These are phyloP conservation scores for Heliconius ismenius DNA, from an alignment of 2,888 invertebrate species.

Conservation along the genomic window DNA sequence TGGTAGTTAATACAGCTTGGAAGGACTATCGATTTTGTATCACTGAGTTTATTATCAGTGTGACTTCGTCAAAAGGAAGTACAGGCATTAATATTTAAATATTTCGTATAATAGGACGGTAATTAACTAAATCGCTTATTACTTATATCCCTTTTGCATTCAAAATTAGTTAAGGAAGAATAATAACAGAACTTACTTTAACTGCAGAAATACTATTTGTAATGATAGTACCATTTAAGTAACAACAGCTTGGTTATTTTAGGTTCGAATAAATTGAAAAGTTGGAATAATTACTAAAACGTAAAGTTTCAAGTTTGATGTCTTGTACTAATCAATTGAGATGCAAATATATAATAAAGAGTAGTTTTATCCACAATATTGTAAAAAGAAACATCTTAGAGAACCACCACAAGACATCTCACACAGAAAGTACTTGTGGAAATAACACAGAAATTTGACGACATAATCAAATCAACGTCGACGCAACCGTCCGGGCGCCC, in stretches of 20 bases:
- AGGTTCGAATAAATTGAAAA: neutral
- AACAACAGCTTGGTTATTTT: neutral
- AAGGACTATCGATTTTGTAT: neutral
- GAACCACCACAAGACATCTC: too few relatives aligned
- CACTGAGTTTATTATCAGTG: slow-evolving; percentile 11
- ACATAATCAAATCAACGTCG: slow-evolving; percentile 52
- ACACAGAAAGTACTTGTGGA: slow-evolving; percentile 18
- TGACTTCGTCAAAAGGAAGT: slow-evolving; percentile 9
- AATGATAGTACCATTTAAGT: neutral
- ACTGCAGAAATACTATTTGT: neutral
- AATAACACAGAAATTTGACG: slow-evolving; percentile 49
- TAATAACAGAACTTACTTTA: neutral
- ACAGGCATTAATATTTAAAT: slow-evolving; percentile 17
- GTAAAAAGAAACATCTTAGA: too few relatives aligned
- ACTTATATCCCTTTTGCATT: slow-evolving; percentile 10
- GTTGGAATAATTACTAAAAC: neutral
- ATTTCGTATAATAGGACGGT: neutral
- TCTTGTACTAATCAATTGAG: too few relatives aligned
- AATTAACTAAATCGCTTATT: slow-evolving; percentile 20
- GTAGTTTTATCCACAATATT: too few relatives aligned
- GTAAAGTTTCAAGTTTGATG: neutral
- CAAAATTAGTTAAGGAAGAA: neutral
- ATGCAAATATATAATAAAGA: too few relatives aligned
- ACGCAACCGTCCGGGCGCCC: slow-evolving; percentile 38
- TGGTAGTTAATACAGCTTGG: neutral